A percentile compares a stretch with the other conserved stretches of the same genome.
These are phyloP conservation scores for Gryllus longicercus DNA, from an alignment of 2,888 invertebrate genomes.

Conservation along the genomic window DNA sequence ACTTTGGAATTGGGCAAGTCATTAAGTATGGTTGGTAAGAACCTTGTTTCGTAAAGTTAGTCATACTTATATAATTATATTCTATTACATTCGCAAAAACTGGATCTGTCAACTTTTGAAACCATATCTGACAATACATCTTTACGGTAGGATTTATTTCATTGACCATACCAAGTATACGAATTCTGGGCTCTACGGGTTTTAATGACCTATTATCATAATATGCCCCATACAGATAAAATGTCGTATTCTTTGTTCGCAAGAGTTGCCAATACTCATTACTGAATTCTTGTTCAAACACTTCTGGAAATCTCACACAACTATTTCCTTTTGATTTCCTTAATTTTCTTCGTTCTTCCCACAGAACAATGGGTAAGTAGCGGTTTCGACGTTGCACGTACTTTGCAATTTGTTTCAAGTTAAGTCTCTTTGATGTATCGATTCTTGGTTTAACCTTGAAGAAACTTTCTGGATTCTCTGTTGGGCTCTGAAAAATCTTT, in stretches of 20 bases:
- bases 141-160: conserved; percentile 77
- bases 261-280: conserved; percentile 91
- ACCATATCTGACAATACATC: conserved; percentile 88
- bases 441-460: too few species aligned
- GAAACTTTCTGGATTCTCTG: too few species aligned
- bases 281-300: conserved; percentile 88
- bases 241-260: conserved; percentile 78
- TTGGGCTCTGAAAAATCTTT: too few species aligned
- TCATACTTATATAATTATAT: conserved; percentile 92
- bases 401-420: too few species aligned
- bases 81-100: conserved; percentile 77
- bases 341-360: conserved; percentile 75
- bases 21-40: conserved; percentile 88
- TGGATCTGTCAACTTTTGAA: conserved; percentile 76
- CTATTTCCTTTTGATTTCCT: conserved; percentile 60
- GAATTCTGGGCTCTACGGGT: conserved; percentile 74
- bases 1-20: conserved; percentile 77
- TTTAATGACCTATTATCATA: conserved; percentile 77
- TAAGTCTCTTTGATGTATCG: too few species aligned
- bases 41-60: conserved; percentile 85
- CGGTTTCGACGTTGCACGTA: conserved; percentile 75
- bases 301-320: conserved; percentile 81
- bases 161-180: conserved; percentile 85
- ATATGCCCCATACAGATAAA: conserved; percentile 86
- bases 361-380: conserved; percentile 84